Conservation (phyloP, 2,888 invertebrate species). For the Eutolmus rufibarbis region DNA sequence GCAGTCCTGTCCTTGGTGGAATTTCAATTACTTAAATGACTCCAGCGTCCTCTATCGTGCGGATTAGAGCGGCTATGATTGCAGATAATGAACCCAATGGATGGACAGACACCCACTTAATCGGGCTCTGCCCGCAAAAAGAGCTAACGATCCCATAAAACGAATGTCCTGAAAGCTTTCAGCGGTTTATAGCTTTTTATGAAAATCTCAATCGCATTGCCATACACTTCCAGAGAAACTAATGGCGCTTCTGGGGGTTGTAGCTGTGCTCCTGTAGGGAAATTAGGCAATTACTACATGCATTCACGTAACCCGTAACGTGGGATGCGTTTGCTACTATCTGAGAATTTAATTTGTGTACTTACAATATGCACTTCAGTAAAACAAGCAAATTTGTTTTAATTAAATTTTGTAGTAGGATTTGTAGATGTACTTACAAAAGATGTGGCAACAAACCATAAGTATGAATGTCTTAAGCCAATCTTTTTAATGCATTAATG, state of each 20-base stretch:
- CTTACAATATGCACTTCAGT: background rate
- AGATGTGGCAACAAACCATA: too few relatives aligned
- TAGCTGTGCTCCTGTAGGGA: background rate
- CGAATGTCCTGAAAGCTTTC: background rate
- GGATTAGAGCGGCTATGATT: constrained; percentile 21
- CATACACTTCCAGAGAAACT: background rate
- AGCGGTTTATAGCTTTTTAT: background rate
- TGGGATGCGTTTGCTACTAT: background rate
- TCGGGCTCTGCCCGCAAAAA: background rate
- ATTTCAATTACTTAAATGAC: constrained; percentile 31
- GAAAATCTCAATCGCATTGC: background rate
- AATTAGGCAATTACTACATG: background rate
- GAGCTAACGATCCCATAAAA: background rate
- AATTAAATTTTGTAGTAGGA: background rate
- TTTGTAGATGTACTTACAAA: too few relatives aligned
- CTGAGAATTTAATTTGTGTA: background rate
- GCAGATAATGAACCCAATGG: constrained; percentile 18
- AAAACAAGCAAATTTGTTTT: background rate
- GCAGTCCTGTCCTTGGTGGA: constrained; percentile 14
- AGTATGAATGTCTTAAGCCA: too few relatives aligned
- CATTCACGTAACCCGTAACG: background rate
- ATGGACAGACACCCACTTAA: background rate
- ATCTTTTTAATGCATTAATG: too few relatives aligned
- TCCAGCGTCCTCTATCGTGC: constrained; percentile 1
- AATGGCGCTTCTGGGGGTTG: background rate